phyloP scores from a whole-genome alignment of 2,113 vertebrate genomes.

The Gasterosteus aculeatus region DNA sequence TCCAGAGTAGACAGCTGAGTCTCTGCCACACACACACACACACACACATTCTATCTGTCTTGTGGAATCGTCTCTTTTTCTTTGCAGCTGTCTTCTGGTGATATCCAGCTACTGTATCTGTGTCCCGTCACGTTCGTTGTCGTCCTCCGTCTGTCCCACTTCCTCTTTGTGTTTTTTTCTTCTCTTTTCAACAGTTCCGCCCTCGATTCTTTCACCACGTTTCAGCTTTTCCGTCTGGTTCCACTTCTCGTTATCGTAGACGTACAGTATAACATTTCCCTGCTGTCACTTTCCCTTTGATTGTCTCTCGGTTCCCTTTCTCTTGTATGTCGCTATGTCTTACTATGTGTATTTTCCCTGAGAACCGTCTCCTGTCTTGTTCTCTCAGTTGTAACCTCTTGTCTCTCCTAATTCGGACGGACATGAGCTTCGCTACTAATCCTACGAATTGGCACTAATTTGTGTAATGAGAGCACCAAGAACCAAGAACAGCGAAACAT shows the following conservation, averaged over 20 bases:
- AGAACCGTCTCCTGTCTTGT: background rate
- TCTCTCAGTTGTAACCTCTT: background rate
- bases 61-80: constrained; percentile 7
- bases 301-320: background rate
- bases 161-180: background rate
- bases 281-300: constrained; percentile 1
- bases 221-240: background rate
- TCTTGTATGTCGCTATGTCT: background rate
- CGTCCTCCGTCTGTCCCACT: background rate
- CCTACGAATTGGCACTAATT: constrained; percentile 10
- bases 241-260: background rate
- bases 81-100: constrained; percentile 5
- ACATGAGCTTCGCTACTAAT: constrained; percentile 9
- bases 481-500: background rate
- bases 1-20: constrained; percentile 2
- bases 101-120: background rate
- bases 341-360: background rate
- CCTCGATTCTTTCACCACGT: background rate
- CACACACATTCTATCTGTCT: background rate
- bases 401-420: constrained; percentile 10
- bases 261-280: background rate
- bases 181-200: background rate
- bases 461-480: constrained; percentile 2
- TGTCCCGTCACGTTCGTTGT: background rate
- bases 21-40: background rate